A percentile compares a stretch with the other conserved stretches of the same genome.
phyloP scores from a whole-genome alignment of 2,888 invertebrate species.

The Sinelater perroti region DNA sequence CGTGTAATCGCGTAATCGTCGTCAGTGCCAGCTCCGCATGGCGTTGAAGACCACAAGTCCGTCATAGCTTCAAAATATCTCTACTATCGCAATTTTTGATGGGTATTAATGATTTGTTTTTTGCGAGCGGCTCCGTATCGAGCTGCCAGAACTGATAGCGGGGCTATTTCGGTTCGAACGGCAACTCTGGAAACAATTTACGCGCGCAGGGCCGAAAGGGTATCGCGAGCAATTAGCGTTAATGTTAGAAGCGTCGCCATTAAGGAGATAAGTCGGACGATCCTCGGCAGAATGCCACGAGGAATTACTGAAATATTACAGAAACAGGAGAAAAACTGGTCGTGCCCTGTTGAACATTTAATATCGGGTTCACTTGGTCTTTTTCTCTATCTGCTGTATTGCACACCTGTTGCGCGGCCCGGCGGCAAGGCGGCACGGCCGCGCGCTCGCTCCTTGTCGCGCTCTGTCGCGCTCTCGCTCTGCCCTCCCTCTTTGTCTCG shows the following conservation, averaged over 20 bases:
- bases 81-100: slow-evolving; percentile 7
- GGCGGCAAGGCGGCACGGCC: slow-evolving; percentile 29
- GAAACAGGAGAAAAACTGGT: slow-evolving; percentile 35
- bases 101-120: slow-evolving; percentile 18
- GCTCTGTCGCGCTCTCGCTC: no score
- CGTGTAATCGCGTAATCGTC: no score
- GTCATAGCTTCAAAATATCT: neutral
- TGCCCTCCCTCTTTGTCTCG: no score
- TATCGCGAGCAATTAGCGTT: slow-evolving; percentile 36
- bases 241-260: slow-evolving; percentile 37
- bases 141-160: slow-evolving; percentile 20
- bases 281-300: slow-evolving; percentile 21
- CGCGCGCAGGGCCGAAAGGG: slow-evolving; percentile 23
- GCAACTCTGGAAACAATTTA: slow-evolving; percentile 24
- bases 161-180: slow-evolving; percentile 14
- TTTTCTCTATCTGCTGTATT: slow-evolving; percentile 39
- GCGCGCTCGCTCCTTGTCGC: slow-evolving; percentile 29
- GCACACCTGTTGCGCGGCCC: slow-evolving; percentile 46
- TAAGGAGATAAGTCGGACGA: slow-evolving; percentile 28
- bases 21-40: no score
- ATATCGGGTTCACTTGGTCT: slow-evolving; percentile 38
- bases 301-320: slow-evolving; percentile 33
- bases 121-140: slow-evolving; percentile 4
- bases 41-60: no score
- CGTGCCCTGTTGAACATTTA: slow-evolving; percentile 33